Conservation (phyloP, 2,113 vertebrate species). For the Toxotes chatareus region DNA sequence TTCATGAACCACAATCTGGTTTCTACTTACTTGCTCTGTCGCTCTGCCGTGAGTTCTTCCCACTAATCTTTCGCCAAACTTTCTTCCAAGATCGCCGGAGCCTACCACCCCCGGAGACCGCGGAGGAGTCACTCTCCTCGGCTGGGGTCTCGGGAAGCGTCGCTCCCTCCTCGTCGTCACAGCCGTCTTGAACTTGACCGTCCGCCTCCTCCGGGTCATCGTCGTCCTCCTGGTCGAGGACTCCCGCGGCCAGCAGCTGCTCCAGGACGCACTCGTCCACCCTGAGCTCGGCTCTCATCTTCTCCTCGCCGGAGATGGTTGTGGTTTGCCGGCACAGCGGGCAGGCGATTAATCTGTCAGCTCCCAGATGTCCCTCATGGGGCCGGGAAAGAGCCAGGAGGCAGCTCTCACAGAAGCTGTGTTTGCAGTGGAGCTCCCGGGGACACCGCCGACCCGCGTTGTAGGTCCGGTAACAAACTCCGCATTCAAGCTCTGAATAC, state of each 20-base stretch:
- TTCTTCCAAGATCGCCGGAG: constrained; percentile 61
- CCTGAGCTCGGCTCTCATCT: constrained; percentile 62
- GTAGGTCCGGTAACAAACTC: constrained; percentile 80
- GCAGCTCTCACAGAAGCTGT: constrained; percentile 84
- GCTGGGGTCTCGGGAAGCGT: not conserved
- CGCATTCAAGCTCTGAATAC: constrained; percentile 81
- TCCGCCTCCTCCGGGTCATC: not conserved
- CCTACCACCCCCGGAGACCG: constrained; percentile 39
- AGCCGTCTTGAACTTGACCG: not conserved
- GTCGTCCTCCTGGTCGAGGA: constrained; percentile 54
- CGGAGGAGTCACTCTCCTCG: constrained; percentile 39
- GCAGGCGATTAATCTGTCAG: constrained; percentile 59
- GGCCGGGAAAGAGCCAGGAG: constrained; percentile 61
- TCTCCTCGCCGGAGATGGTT: constrained; percentile 27
- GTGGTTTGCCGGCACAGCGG: constrained; percentile 80
- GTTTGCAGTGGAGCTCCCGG: constrained; percentile 77
- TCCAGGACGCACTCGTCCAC: constrained; percentile 72
- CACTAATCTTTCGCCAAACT: constrained; percentile 59
- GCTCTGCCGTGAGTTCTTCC: constrained; percentile 1
- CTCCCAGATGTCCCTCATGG: not conserved
- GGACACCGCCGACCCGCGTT: constrained; percentile 78
- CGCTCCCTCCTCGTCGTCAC: not conserved
- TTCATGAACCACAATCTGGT: not conserved
- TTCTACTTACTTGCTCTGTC: constrained; percentile 45
- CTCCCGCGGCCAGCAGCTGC: constrained; percentile 50